Conservation (phyloP, 2,113 vertebrate species). For the Barnardius zonarius region DNA sequence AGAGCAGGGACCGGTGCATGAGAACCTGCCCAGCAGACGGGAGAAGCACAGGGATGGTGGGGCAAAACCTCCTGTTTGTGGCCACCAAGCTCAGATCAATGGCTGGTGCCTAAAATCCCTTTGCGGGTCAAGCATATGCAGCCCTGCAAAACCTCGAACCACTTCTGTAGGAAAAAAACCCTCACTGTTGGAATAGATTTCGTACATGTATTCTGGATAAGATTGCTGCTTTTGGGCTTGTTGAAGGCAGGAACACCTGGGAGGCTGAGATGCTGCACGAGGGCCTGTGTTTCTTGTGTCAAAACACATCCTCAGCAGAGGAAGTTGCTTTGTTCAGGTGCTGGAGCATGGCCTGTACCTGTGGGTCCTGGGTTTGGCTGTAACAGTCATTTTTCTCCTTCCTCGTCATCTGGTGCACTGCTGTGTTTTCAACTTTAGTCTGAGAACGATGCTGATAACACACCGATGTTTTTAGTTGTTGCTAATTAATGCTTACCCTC, state of each 20-base stretch:
- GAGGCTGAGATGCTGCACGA: neutral
- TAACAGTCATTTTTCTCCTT: neutral
- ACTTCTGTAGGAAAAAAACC: neutral
- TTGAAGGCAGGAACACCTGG: neutral
- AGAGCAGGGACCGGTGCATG: fast-evolving
- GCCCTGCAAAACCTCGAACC: neutral
- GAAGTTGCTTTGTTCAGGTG: neutral
- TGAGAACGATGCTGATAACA: neutral
- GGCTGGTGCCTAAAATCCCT: neutral
- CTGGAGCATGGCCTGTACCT: neutral
- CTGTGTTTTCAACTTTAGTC: neutral
- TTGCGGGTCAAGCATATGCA: neutral
- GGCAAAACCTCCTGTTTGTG: neutral
- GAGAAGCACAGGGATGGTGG: neutral
- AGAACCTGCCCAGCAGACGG: neutral
- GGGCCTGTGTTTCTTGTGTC: neutral
- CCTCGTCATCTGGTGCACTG: neutral
- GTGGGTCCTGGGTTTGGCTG: neutral
- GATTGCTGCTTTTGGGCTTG: neutral
- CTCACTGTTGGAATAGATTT: neutral
- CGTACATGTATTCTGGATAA: neutral
- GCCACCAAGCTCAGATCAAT: neutral
- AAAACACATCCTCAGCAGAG: neutral
- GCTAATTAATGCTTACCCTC: neutral
- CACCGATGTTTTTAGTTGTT: neutral